Base-by-base conservation (phyloP, 2,113 vertebrate species). In the Eudyptes chrysolophus region DNA sequence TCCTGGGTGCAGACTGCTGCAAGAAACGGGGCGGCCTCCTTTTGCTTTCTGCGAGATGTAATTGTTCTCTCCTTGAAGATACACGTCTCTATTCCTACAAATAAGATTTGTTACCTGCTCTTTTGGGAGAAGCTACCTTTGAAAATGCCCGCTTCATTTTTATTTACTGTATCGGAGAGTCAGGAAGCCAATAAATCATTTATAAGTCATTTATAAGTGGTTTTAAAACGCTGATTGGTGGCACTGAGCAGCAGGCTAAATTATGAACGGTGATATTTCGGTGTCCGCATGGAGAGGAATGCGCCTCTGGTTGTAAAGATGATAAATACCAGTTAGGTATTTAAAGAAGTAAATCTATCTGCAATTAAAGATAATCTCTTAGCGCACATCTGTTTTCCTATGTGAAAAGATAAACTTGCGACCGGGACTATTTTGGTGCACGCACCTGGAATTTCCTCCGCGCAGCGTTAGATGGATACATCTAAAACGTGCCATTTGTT, bases 401-500 rank as follows among this genome's bases (percentile, higher is more conserved):
- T 1, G 2, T 8, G 16, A 16, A 36, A 46, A 30, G 42, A n/a
- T 21, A 25, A 79, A 32, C 42, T 32, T 40, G 9, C 4, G 10
- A 14, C 77, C 3, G 18, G 62, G 62, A 42, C 2, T 9, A 3
- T 79, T 87, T 57, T 32, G 76, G 6, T 57, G 52, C 22, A 3
- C 2, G 2, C 51, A 5, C 26, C 36, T n/a, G 85, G 55, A 42
- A 21, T 78, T 94, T 30, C 55, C 64, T 36, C 4, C 20, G 1
- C 4, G 5, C 22, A 14, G 26, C 4, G 0, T 48, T 38, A 14
- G 58, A 4, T 8, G 13, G 10, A 0, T 2, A 1, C 24, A 4
- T 40, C 44, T 11, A 0, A 13, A 10, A 15, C 0, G 4, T 13
- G 58, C 5, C 11, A 0, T 42, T 57, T 6, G 2, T 40, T 14